phyloP scores from a whole-genome alignment of 2,113 vertebrate species.

The Oryzias curvinotus region DNA sequence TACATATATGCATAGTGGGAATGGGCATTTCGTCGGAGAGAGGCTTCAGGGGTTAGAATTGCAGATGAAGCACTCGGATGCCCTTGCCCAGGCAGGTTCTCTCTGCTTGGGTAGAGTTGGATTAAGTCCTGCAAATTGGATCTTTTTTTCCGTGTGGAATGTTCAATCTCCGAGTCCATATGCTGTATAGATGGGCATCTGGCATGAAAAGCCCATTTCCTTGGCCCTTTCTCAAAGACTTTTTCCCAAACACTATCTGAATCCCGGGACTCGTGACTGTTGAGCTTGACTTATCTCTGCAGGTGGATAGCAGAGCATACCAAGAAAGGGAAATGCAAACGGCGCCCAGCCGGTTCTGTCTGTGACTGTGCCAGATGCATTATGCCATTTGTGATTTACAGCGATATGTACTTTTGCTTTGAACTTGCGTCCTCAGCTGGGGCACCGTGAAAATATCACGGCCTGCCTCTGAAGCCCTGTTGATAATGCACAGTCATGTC shows the following conservation, averaged over 20 bases:
- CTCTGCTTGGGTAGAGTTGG: slow-evolving; percentile 43
- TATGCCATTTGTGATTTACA: slow-evolving; percentile 41
- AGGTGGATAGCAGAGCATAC: slow-evolving; percentile 29
- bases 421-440: slow-evolving; percentile 20
- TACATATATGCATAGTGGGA: slow-evolving; percentile 42
- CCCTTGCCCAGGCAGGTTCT: slow-evolving; percentile 27
- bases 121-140: slow-evolving; percentile 48
- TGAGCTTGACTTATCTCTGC: slow-evolving; percentile 33
- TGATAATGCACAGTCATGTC: slow-evolving; percentile 27
- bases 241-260: slow-evolving; percentile 22
- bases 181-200: slow-evolving; percentile 48
- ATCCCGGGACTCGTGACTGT: slow-evolving; percentile 17
- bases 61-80: slow-evolving; percentile 43
- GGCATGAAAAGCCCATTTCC: slow-evolving; percentile 53
- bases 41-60: slow-evolving; percentile 55
- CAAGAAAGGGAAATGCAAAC: slow-evolving; percentile 22
- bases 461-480: slow-evolving; percentile 16
- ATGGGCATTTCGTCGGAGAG: slow-evolving; percentile 40
- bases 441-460: background rate
- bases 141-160: slow-evolving; percentile 31
- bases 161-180: slow-evolving; percentile 40
- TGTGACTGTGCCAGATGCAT: slow-evolving; percentile 26
- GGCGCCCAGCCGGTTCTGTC: slow-evolving; percentile 11
- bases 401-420: slow-evolving; percentile 25
- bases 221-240: slow-evolving; percentile 24